These are phyloP conservation scores for Leptopilina clavipes DNA, from an alignment of 1,140 invertebrate species.

Conservation along the genomic window DNA sequence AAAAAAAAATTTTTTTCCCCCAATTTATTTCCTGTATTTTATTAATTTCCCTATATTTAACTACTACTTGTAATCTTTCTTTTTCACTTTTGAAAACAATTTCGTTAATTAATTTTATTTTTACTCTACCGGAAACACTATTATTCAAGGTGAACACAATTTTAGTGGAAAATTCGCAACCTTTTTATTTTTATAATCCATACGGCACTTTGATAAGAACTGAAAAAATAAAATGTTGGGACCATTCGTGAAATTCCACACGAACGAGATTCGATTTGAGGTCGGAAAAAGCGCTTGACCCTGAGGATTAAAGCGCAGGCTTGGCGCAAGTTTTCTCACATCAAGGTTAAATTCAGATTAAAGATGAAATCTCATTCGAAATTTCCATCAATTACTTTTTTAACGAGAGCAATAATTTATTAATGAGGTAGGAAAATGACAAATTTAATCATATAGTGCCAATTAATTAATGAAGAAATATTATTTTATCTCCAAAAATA, in stretches of 20 bases:
- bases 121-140: neutral
- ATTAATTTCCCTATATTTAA: too few relatives aligned
- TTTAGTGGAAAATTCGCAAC: neutral
- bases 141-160: too few relatives aligned
- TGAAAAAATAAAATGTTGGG: constrained; percentile 4
- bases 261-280: constrained; percentile 36
- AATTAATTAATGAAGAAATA: too few relatives aligned
- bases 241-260: constrained; percentile 13
- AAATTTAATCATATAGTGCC: too few relatives aligned
- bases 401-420: neutral
- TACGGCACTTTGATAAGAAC: neutral
- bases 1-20: too few relatives aligned
- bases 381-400: neutral
- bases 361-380: constrained; percentile 13
- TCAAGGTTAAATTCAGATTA: constrained; percentile 18
- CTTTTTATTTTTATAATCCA: neutral
- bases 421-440: neutral
- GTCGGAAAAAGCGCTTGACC: neutral
- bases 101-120: too few relatives aligned
- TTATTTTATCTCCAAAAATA: too few relatives aligned
- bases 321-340: constrained; percentile 51
- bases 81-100: too few relatives aligned
- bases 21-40: neutral
- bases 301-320: constrained; percentile 54
- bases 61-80: too few relatives aligned